Evolutionary conservation across 2,888 invertebrate genomes (phyloP), one percentile per base, ranked within the genome.

Genomic region (Prosapia bicincta): DNA sequence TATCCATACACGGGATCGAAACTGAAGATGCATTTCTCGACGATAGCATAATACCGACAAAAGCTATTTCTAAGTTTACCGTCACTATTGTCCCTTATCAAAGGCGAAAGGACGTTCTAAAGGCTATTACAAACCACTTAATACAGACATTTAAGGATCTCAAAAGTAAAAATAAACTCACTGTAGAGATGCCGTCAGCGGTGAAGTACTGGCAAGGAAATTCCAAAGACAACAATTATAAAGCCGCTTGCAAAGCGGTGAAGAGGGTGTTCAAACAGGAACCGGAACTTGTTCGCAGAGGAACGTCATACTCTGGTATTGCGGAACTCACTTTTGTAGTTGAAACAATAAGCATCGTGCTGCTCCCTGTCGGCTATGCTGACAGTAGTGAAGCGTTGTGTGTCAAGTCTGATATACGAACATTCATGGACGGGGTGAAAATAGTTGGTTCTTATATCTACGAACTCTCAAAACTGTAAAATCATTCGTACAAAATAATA

Each of bases 341-440:
- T 6, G 71, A 66, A 23, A 71, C 30, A 25, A 54, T 54, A 20
- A 70, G 65, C 66, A 32, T 75, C 20, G n/a, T 71, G 26, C 30
- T 75, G 10, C 26, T 75, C 7, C 75, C 75, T 15, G 66, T 75
- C 3, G 75, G 75, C 1, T 66, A 38, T 30, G 66, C 65, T 75
- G 66, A 75, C 23, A 67, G 32, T 24, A 68, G 20, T 24, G 66
- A 32, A 15, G 38, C 69, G 1, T 32, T 43, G 24, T 26, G 73
- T 13, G 73, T 68, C 68, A 26, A 69, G 1, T 68, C 69, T 25
- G 73, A 73, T 28, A 68, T 73, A 0, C 68, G 69, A 68, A 73
- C 73, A n/a, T 73, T 73, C 54, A 73, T 73, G 73, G 73, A 73
- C 20, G 73, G 73, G 7, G 43, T 69, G 20, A 73, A 73, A 69